phyloP scores from a whole-genome alignment of 1,140 invertebrate genomes.

The Stegodyphus dumicola region DNA sequence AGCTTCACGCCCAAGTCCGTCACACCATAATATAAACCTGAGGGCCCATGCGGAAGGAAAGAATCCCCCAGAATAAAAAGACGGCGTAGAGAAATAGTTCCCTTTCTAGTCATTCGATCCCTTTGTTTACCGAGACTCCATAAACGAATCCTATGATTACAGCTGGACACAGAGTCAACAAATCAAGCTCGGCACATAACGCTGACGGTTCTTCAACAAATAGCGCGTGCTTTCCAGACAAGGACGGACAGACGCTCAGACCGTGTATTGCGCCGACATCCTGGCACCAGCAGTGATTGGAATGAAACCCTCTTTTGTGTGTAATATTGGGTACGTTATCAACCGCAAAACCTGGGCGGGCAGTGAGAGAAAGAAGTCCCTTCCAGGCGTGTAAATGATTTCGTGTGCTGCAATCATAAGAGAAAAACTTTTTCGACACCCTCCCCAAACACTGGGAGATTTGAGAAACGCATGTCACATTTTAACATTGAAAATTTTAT shows the following conservation, averaged over 20 bases:
- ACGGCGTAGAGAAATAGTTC: slow-evolving; percentile 16
- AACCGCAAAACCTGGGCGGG: slow-evolving; percentile 27
- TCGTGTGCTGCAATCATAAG: no score
- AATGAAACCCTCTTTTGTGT: slow-evolving; percentile 10
- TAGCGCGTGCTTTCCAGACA: slow-evolving; percentile 26
- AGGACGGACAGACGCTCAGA: neutral
- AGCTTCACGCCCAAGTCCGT: slow-evolving; percentile 29
- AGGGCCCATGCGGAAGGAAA: slow-evolving; percentile 25
- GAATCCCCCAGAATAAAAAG: neutral
- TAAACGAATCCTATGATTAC: slow-evolving; percentile 59
- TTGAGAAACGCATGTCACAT: no score
- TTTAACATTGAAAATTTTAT: no score
- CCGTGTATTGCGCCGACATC: neutral
- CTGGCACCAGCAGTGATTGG: slow-evolving; percentile 46
- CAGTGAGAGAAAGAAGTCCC: neutral
- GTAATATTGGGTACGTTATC: slow-evolving; percentile 38
- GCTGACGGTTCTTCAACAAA: slow-evolving; percentile 59
- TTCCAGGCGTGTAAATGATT: no score
- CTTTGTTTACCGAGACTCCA: slow-evolving; percentile 49
- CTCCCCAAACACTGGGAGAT: no score
- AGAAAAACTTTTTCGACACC: no score
- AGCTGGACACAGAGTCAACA: slow-evolving; percentile 59
- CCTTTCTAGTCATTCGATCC: slow-evolving; percentile 37
- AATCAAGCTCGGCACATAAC: slow-evolving; percentile 57
- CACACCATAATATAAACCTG: slow-evolving; percentile 45